These are phyloP conservation scores for Tetanocera ferruginea DNA, from an alignment of 2,888 invertebrate species.

Conservation along the genomic window DNA sequence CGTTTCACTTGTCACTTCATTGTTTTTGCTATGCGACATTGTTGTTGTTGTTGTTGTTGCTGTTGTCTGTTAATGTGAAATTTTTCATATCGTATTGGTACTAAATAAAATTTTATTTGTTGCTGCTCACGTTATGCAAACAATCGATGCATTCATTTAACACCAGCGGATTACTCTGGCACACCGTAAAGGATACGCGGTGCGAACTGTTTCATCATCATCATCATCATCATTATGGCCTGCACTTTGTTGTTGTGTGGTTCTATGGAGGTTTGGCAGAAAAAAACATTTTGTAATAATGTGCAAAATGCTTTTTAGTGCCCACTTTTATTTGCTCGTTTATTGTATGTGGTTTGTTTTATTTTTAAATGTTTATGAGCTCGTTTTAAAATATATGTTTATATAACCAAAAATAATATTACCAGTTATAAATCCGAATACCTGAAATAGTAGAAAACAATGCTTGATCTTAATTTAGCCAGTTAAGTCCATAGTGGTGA, in stretches of 20 bases:
- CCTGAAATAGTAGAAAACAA: no score
- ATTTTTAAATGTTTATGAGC: not conserved
- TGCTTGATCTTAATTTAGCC: no score
- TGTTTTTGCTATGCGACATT: constrained; percentile 17
- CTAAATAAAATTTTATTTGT: constrained; percentile 31
- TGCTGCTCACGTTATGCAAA: constrained; percentile 17
- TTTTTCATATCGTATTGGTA: not conserved
- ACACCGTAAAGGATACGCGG: not conserved
- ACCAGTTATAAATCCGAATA: no score
- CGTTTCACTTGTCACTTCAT: constrained; percentile 68
- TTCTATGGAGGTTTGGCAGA: not conserved
- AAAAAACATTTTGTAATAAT: constrained; percentile 28
- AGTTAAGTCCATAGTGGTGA: no score
- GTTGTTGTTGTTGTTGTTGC: constrained; percentile 3
- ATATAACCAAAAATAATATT: no score
- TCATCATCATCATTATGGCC: not conserved
- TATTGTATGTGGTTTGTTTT: not conserved
- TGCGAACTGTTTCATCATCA: not conserved
- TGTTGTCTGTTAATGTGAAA: constrained; percentile 18
- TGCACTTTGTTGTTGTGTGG: not conserved
- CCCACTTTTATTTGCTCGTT: not conserved
- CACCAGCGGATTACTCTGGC: not conserved
- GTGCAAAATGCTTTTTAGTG: constrained; percentile 12
- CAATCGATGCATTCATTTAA: constrained; percentile 16
- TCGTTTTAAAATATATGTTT: no score